Percentiles rank a stretch among this genome's conserved stretches.
Conservation (phyloP, 2,888 invertebrate genomes). For the Entomobrya proxima region DNA sequence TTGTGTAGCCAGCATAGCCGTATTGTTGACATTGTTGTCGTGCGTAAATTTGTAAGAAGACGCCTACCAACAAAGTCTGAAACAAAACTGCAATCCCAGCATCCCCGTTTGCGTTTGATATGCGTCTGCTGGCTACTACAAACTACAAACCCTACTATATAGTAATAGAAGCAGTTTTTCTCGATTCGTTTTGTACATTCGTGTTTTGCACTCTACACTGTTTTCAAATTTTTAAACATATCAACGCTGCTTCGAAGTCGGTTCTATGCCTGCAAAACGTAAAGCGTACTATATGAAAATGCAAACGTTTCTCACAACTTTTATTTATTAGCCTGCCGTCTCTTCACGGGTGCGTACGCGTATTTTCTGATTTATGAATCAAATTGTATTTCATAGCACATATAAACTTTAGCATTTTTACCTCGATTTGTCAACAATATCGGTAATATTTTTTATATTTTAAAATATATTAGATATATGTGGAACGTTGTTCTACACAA, state of each 20-base stretch:
- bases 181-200: background rate
- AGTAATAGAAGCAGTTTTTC: background rate
- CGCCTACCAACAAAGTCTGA: slow-evolving; percentile 16
- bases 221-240: slow-evolving; percentile 22
- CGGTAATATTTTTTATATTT: background rate
- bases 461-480: too few species aligned
- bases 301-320: slow-evolving; percentile 46
- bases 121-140: background rate
- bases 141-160: background rate
- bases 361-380: slow-evolving; percentile 39
- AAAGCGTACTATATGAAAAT: slow-evolving; percentile 39
- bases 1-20: background rate
- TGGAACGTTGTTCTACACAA: too few species aligned
- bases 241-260: background rate
- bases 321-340: slow-evolving; percentile 55
- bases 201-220: background rate
- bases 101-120: background rate
- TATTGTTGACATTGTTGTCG: background rate
- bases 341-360: slow-evolving; percentile 50
- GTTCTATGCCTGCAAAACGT: background rate
- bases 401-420: slow-evolving; percentile 2
- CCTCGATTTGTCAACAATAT: slow-evolving; percentile 23
- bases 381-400: background rate
- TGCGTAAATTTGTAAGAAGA: background rate
- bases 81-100: background rate